Conservation (phyloP, 2,888 invertebrate species). For the Hydroisotoma schaefferi region DNA sequence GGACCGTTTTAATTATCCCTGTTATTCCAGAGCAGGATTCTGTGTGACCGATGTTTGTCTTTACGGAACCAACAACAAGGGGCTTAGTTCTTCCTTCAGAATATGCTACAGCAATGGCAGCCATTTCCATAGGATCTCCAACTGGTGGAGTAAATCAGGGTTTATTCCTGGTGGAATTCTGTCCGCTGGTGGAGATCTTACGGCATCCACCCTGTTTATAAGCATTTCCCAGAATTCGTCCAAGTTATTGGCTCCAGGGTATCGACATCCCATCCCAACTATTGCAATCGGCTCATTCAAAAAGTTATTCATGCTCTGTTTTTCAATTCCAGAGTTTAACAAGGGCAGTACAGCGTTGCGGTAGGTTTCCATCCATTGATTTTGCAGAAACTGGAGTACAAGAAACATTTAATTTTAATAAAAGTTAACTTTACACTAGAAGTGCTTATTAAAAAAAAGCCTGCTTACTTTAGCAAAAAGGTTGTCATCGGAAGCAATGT, state of each 20-base stretch:
- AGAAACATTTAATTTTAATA: no score
- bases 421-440: no score
- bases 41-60: slow-evolving; percentile 25
- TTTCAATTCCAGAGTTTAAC: no score
- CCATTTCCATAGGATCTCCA: no score
- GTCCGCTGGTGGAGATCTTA: slow-evolving; percentile 8
- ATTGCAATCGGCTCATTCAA: slow-evolving; percentile 26
- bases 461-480: no score
- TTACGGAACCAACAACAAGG: slow-evolving; percentile 16
- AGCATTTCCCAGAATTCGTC: slow-evolving; percentile 32
- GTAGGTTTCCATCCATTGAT: no score
- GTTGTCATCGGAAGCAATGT: no score
- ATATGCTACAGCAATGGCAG: slow-evolving; percentile 21
- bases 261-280: slow-evolving; percentile 32
- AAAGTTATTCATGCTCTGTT: no score
- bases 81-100: slow-evolving; percentile 14
- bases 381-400: no score
- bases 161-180: background rate
- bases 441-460: no score
- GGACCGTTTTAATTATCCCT: slow-evolving; percentile 23
- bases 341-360: no score
- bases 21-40: slow-evolving; percentile 23
- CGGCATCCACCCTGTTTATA: slow-evolving; percentile 19
- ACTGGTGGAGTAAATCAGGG: no score
- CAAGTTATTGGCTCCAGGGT: slow-evolving; percentile 25